phyloP scores from a whole-genome alignment of 64 coral and sea anemone genomes.

The Montipora foliosa region DNA sequence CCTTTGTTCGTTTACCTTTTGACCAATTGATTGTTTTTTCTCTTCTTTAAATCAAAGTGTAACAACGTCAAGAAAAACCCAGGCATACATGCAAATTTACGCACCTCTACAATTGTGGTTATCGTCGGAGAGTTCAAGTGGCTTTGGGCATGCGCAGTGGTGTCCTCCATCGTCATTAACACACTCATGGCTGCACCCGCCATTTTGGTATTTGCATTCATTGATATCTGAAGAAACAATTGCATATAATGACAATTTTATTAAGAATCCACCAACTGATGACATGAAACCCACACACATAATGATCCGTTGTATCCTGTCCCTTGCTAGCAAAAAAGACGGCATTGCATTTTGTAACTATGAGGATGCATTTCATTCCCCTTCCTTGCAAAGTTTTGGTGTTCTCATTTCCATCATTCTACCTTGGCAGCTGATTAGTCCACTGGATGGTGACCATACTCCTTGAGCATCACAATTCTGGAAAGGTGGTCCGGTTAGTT shows the following conservation, averaged over 20 bases:
- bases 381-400: not conserved
- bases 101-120: constrained; percentile 81
- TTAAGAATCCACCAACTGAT: not conserved
- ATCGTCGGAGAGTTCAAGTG: constrained; percentile 64
- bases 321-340: no score
- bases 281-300: no score
- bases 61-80: not conserved
- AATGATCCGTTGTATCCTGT: no score
- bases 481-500: constrained; percentile 41
- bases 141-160: constrained; percentile 78
- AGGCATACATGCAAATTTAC: not conserved
- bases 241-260: not conserved
- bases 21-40: no score
- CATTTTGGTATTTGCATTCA: constrained; percentile 79
- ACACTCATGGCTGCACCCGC: constrained; percentile 84
- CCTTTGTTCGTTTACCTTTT: not conserved
- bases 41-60: no score
- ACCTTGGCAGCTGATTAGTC: constrained; percentile 54
- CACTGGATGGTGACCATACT: constrained; percentile 29
- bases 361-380: not conserved
- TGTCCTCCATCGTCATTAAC: constrained; percentile 66
- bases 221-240: constrained; percentile 70
- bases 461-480: constrained; percentile 44
- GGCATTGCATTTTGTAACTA: no score
- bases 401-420: not conserved